Evolutionary conservation across 2,113 vertebrate genomes (phyloP), one percentile per base, ranked within the genome.

Genomic region (Pelecanoides urinatrix): DNA sequence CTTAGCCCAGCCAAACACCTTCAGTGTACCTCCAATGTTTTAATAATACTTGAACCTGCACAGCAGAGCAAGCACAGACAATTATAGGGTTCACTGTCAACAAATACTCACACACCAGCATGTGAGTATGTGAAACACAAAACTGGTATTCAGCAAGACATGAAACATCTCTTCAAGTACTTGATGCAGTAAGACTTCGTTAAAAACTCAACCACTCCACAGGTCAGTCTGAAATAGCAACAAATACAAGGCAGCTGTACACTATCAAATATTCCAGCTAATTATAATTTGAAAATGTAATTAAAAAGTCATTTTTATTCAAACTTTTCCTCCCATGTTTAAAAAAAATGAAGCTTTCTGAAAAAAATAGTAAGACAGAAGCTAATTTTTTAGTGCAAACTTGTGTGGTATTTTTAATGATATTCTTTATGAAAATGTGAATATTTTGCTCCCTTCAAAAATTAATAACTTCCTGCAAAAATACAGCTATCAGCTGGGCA

Each of bases 1-100:
- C 53, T 26, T 4, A 63, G 47, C 36, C 44, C 27, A 12, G 58
- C 67, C 36, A 6, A 27, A 10, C 55, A 25, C 55, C 50, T 70
- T 15, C 36, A 17, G 42, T 14, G 0, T 6, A 50, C 6, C 63
- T 25, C 62, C 77, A 15, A 0, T 11, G 13, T 50, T 74, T 72
- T 12, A 38, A 70, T 84, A 88, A 22, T 11, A 29, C 72, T 74
- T 36, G 4, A 75, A 27, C 27, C 63, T 10, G 34, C 44, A 16
- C 82, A 27, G 44, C 1, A 21, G 44, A 79, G 49, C 74, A 36
- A 61, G 71, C 53, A 44, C 20, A 18, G 44, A 8, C 72, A 26
- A 22, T 45, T 47, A 14, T 13, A 63, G 42, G 9, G 38, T n/a
- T 72, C 52, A 12, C 36, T 17, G 36, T 42, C 86, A 79, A 34